Evolutionary conservation across 2,888 invertebrate genomes (phyloP).

Genomic region (Sturmia bella): DNA sequence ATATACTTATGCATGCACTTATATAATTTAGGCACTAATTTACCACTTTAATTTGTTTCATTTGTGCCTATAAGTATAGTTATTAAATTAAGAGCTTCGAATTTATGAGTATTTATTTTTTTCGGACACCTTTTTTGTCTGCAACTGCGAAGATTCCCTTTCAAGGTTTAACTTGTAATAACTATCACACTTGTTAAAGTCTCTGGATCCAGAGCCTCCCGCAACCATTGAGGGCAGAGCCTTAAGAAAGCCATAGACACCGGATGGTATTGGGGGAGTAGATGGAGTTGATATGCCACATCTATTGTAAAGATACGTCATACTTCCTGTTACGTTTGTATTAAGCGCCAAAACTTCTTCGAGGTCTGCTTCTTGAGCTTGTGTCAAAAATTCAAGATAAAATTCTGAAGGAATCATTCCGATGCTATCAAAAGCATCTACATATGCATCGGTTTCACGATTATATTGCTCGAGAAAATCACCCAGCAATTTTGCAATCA

Average conservation of each 20-base stretch:
- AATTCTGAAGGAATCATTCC: conserved; percentile 83
- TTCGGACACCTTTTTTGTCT: conserved; percentile 1
- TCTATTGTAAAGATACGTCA: conserved; percentile 81
- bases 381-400: conserved; percentile 84
- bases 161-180: conserved; percentile 69
- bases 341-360: conserved; percentile 80
- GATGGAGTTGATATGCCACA: conserved; percentile 78
- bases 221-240: conserved; percentile 80
- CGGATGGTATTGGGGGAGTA: conserved; percentile 81
- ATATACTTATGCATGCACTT: background rate
- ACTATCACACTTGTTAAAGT: conserved; percentile 76
- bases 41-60: conserved; percentile 8
- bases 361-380: conserved; percentile 82
- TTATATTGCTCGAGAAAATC: conserved; percentile 93
- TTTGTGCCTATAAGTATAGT: conserved; percentile 44
- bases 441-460: conserved; percentile 90
- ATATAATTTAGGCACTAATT: conserved; percentile 48
- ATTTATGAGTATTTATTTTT: conserved; percentile 5
- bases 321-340: conserved; percentile 80
- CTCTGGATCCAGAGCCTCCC: conserved; percentile 73
- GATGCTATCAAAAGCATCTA: conserved; percentile 87
- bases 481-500: conserved; percentile 90
- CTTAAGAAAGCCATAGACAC: conserved; percentile 80
- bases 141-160: conserved; percentile 11
- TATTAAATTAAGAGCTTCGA: background rate